Evolutionary conservation across 2,113 vertebrate species (phyloP).

Genomic region (Bubo scandiacus): DNA sequence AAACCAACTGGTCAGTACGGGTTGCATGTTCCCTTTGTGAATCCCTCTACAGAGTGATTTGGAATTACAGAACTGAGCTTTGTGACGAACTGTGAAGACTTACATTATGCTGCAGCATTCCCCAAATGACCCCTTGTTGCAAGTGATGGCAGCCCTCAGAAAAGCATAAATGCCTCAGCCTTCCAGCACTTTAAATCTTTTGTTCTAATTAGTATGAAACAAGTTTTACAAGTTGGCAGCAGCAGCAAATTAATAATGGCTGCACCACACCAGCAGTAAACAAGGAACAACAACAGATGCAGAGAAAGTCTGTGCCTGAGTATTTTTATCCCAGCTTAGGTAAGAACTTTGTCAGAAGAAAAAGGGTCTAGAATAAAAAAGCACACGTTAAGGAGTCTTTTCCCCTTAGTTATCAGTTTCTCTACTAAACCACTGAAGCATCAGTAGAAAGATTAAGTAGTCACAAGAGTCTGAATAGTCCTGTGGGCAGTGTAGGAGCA

Average conservation of each 20-base stretch:
- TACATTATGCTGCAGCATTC: background rate
- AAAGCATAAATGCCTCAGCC: background rate
- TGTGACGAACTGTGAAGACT: background rate
- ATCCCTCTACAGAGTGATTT: background rate
- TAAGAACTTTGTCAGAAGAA: background rate
- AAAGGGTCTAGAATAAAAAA: background rate
- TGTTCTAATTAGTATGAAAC: conserved; percentile 31
- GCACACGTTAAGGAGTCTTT: background rate
- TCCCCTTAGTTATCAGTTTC: background rate
- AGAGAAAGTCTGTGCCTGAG: background rate
- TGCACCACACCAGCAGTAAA: conserved; percentile 27
- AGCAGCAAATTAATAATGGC: background rate
- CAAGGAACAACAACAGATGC: background rate
- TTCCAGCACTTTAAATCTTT: background rate
- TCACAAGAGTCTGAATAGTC: background rate
- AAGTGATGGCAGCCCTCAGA: background rate
- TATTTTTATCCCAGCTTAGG: background rate
- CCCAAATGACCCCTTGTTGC: background rate
- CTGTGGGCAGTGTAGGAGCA: background rate
- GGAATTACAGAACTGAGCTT: background rate
- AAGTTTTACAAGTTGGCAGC: background rate
- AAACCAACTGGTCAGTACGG: background rate
- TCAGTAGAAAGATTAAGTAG: background rate
- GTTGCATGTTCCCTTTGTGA: background rate
- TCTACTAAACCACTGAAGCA: background rate